Base-by-base conservation (phyloP, 2,888 invertebrate genomes). In the Philereme transversata region DNA sequence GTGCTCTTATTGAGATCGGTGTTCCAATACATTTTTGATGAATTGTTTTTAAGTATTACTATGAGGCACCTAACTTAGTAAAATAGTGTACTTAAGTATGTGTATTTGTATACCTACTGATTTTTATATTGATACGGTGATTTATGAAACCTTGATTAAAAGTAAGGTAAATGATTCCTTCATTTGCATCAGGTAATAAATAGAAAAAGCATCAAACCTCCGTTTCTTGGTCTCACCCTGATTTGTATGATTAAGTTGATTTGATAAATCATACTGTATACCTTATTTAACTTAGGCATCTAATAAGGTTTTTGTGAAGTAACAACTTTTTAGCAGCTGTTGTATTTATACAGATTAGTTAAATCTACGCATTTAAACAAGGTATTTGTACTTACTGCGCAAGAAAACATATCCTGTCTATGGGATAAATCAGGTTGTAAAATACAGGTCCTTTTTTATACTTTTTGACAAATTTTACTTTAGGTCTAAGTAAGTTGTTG, bases 401-500 rank as follows among this genome's bases (percentile, higher is more conserved):
- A 5, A 43, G 10, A 10, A 9, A 4, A 41, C n/a, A 6, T 43
- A 43, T 43, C 22, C 41, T 47, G 36, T 38, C 34, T 58, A 53
- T 51, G 51, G 58, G 43, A 34, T 48, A 45, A 67, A 58, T 72
- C 76, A 79, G 78, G 76, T 77, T 78, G 73, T 76, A 75, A 70
- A 57, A 71, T 76, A 79, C 78, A 82, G 80, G 80, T 76, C 66
- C 71, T 70, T 75, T 69, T 67, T 61, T 50, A 60, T 46, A 62
- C 70, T 75, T 73, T 57, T 58, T 43, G n/a, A 7, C 7, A 50
- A 54, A 62, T 62, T 60, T 11, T 7, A 60, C 48, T 71, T 66
- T 72, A 69, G 70, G 67, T 71, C 73, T 71, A 71, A 71, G 67
- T 71, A 79, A 74, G 70, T 52, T 77, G 69, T 70, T 76, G 75